phyloP scores from a whole-genome alignment of 2,113 vertebrate species.

The Dendropsophus ebraccatus region DNA sequence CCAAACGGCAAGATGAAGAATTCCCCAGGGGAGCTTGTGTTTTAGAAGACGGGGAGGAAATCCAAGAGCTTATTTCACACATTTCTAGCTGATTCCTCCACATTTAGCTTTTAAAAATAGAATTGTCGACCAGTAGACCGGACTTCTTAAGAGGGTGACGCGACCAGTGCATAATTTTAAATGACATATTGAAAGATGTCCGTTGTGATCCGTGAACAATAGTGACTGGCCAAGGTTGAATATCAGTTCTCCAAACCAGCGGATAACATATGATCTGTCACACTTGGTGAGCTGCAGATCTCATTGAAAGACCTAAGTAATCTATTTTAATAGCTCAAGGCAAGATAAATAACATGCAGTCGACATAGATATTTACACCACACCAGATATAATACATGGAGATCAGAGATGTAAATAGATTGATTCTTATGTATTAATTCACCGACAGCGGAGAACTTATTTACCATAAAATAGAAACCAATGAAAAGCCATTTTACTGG shows the following conservation, averaged over 20 bases:
- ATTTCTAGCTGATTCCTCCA: constrained; percentile 25
- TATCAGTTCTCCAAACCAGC: neutral
- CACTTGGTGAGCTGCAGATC: neutral
- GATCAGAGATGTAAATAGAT: neutral
- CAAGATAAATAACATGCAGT: neutral
- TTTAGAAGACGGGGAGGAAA: constrained; percentile 47
- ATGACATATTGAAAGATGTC: constrained; percentile 23
- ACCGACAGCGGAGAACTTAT: neutral
- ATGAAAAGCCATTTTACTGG: too few relatives aligned
- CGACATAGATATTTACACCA: neutral
- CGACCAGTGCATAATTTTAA: constrained; percentile 1
- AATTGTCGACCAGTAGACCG: neutral
- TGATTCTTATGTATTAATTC: neutral
- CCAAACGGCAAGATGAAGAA: constrained; percentile 35
- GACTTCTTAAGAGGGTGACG: neutral
- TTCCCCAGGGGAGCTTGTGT: constrained; percentile 26
- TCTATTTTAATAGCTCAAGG: neutral
- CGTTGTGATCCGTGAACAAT: neutral
- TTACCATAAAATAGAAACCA: neutral
- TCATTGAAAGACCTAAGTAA: neutral
- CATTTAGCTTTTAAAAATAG: constrained; percentile 35
- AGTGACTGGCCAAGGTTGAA: constrained; percentile 24
- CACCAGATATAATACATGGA: neutral
- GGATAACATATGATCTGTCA: neutral
- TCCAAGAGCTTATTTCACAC: constrained; percentile 44